Conservation (phyloP, 37 sponge, comb jelly and placozoan genomes). For the Ephydatia muelleri region DNA sequence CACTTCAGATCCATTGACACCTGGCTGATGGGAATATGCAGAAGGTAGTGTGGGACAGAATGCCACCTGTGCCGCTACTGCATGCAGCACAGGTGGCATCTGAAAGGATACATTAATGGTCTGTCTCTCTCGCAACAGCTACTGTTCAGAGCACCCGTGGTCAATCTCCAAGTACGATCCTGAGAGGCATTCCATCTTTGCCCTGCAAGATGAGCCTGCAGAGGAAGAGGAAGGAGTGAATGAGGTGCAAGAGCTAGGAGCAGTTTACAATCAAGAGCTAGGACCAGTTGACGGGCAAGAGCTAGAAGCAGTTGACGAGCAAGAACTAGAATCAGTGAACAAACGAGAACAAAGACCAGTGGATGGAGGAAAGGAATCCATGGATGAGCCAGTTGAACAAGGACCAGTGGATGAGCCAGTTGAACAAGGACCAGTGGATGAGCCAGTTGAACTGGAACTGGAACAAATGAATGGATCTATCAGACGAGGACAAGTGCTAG, state of each 20-base stretch:
- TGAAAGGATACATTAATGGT: background rate
- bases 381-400: background rate
- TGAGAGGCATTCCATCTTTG: constrained; percentile 56
- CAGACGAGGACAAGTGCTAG: too few species aligned
- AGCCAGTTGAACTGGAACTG: background rate
- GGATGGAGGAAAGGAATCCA: background rate
- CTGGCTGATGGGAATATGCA: constrained; percentile 76
- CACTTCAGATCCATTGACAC: constrained; percentile 88
- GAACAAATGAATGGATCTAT: too few species aligned
- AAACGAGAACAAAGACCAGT: background rate
- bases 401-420: background rate
- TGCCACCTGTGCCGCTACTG: background rate
- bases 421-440: background rate
- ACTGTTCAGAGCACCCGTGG: constrained; percentile 73
- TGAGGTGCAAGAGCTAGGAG: background rate
- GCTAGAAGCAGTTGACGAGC: background rate
- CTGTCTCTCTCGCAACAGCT: constrained; percentile 13
- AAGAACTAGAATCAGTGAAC: too few species aligned
- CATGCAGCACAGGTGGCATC: background rate
- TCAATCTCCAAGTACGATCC: constrained; percentile 20
- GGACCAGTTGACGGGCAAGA: background rate
- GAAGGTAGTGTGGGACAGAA: constrained; percentile 42
- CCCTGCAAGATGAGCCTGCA: constrained; percentile 25
- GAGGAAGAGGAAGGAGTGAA: constrained; percentile 12
- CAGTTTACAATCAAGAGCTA: background rate